Percentiles rank a stretch among this genome's conserved stretches.
These are phyloP conservation scores for Pollenia amentaria DNA, from an alignment of 2,888 invertebrate genomes.

Conservation along the genomic window DNA sequence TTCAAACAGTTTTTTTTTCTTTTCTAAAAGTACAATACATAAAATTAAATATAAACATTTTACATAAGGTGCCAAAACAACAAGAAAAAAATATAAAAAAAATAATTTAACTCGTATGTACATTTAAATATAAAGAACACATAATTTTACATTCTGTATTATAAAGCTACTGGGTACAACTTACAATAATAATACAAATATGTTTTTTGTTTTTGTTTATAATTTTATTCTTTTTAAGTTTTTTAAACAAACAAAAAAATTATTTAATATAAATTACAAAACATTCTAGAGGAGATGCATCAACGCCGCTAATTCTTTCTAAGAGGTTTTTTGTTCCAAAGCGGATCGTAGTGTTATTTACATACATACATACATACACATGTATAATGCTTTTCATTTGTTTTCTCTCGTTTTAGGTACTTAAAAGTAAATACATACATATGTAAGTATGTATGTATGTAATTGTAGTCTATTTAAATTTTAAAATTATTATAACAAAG, in stretches of 20 bases:
- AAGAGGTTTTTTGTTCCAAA: background rate
- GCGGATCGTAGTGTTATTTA: background rate
- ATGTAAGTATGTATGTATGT: no score
- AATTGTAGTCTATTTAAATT: constrained; percentile 6
- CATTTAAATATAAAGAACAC: background rate
- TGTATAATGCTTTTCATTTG: no score
- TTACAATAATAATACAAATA: constrained; percentile 10
- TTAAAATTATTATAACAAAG: background rate
- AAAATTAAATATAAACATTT: no score
- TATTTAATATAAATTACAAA: constrained; percentile 51
- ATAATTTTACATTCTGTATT: background rate
- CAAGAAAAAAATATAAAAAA: no score
- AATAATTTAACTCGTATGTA: no score
- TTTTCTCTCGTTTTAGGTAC: no score
- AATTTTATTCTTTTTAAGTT: background rate
- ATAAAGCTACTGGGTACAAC: background rate
- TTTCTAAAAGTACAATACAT: no score
- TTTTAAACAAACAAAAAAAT: constrained; percentile 40
- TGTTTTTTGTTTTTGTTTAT: background rate
- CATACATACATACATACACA: no score
- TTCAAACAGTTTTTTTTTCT: no score
- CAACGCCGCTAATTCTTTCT: background rate
- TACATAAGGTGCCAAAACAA: no score
- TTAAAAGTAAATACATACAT: no score
- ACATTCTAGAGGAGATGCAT: constrained; percentile 41